These are phyloP conservation scores for Hirundichthys speculiger DNA, from an alignment of 2,113 vertebrate species.

Conservation along the genomic window DNA sequence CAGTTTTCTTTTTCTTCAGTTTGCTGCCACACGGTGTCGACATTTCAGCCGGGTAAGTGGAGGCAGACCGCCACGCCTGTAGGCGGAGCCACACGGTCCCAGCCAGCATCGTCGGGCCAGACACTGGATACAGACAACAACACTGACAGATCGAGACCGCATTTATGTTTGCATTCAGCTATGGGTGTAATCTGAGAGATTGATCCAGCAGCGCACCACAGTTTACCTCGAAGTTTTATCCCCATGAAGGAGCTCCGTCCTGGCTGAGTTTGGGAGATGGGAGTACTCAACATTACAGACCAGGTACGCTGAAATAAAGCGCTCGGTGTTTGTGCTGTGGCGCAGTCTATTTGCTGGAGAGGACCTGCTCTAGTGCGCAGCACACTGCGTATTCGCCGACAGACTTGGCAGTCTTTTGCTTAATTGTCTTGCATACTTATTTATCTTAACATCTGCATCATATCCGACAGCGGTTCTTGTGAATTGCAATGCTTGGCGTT, in stretches of 20 bases:
- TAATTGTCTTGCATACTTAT: background rate
- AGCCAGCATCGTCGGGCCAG: slow-evolving; percentile 66
- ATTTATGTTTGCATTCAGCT: slow-evolving; percentile 59
- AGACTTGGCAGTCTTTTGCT: background rate
- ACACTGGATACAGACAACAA: slow-evolving; percentile 77
- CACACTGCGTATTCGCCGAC: slow-evolving; percentile 6
- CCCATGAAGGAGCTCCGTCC: slow-evolving; percentile 92
- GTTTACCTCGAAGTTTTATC: slow-evolving; percentile 77
- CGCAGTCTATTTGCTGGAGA: slow-evolving; percentile 75
- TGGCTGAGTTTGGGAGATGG: slow-evolving; percentile 92
- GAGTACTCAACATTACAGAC: slow-evolving; percentile 92
- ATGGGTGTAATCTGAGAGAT: slow-evolving; percentile 74
- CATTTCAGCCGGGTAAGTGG: slow-evolving; percentile 3
- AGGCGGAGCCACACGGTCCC: slow-evolving; percentile 71
- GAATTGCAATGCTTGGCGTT: accelerated
- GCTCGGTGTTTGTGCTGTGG: slow-evolving; percentile 57
- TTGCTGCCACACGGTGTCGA: slow-evolving; percentile 41
- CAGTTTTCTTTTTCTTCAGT: accelerated
- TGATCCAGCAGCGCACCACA: slow-evolving; percentile 65
- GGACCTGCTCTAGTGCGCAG: slow-evolving; percentile 59
- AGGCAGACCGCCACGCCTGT: slow-evolving; percentile 75
- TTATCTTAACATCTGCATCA: accelerated
- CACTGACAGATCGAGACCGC: slow-evolving; percentile 72
- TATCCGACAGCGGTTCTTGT: accelerated
- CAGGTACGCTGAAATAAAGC: slow-evolving; percentile 81